Percentiles rank a stretch among this genome's conserved stretches.
These are phyloP conservation scores for Gonatopus flavifemur DNA, from an alignment of 1,140 invertebrate genomes.

Conservation along the genomic window DNA sequence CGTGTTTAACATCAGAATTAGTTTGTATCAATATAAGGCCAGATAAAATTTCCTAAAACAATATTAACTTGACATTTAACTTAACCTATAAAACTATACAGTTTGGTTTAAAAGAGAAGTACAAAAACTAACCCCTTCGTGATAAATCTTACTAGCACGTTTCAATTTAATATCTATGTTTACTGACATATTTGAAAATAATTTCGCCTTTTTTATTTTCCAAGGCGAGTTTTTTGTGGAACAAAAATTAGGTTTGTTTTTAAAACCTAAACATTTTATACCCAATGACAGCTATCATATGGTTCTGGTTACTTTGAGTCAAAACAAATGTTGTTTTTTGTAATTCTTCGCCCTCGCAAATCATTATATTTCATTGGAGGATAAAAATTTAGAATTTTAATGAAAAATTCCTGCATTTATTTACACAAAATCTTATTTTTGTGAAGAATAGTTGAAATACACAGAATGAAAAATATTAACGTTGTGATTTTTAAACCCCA, in stretches of 20 bases:
- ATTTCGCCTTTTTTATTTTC: neutral
- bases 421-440: no score
- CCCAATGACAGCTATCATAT: no score
- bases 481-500: no score
- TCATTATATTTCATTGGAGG: no score
- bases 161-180: slow-evolving; percentile 75
- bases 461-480: no score
- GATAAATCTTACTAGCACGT: slow-evolving; percentile 81
- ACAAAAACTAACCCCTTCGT: slow-evolving; percentile 70
- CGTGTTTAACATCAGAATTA: slow-evolving; percentile 82
- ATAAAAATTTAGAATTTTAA: no score
- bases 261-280: no score
- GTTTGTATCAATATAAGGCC: slow-evolving; percentile 81
- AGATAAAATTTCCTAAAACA: slow-evolving; percentile 73
- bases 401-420: no score
- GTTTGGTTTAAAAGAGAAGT: slow-evolving; percentile 9
- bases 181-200: slow-evolving; percentile 62
- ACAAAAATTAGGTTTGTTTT: neutral
- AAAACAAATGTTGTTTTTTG: neutral
- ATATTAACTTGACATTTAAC: slow-evolving; percentile 26
- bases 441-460: no score
- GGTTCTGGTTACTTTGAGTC: no score
- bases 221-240: neutral
- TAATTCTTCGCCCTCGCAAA: neutral
- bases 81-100: no score